These are phyloP conservation scores for Enteromius treurensis DNA, from an alignment of 2,797 vertebrate species.

Conservation along the genomic window DNA sequence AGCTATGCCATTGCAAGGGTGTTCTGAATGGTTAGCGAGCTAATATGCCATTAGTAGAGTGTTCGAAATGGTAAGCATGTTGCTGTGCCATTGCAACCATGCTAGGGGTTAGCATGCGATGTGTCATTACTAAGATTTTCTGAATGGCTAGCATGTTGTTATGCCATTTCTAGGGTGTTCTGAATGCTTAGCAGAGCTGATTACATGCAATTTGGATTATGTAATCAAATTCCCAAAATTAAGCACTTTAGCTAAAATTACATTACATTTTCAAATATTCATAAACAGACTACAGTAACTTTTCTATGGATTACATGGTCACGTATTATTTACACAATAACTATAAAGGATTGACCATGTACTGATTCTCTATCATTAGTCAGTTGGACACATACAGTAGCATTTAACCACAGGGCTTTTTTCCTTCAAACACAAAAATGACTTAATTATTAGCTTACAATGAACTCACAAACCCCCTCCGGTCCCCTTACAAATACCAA, in stretches of 20 bases:
- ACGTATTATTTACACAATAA: no score
- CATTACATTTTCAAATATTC: background rate
- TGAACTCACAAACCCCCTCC: no score
- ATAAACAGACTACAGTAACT: background rate
- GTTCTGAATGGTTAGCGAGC: background rate
- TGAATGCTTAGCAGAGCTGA: background rate
- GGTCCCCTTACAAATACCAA: no score
- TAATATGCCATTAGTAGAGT: background rate
- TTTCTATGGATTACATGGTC: no score
- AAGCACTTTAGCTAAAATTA: background rate
- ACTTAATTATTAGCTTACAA: no score
- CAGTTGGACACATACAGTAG: no score
- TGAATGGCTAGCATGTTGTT: background rate
- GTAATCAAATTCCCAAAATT: background rate
- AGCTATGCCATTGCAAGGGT: conserved; percentile 1
- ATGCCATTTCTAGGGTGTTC: background rate
- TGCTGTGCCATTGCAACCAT: background rate
- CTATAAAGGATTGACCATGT: no score
- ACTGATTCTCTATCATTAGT: no score
- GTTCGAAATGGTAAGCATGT: background rate
- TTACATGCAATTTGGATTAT: background rate
- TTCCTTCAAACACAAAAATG: no score
- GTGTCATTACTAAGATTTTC: background rate
- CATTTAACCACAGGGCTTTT: no score
- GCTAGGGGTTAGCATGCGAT: background rate